Conservation (phyloP, 2,797 vertebrate species). For the Peromyscus nudipes region DNA sequence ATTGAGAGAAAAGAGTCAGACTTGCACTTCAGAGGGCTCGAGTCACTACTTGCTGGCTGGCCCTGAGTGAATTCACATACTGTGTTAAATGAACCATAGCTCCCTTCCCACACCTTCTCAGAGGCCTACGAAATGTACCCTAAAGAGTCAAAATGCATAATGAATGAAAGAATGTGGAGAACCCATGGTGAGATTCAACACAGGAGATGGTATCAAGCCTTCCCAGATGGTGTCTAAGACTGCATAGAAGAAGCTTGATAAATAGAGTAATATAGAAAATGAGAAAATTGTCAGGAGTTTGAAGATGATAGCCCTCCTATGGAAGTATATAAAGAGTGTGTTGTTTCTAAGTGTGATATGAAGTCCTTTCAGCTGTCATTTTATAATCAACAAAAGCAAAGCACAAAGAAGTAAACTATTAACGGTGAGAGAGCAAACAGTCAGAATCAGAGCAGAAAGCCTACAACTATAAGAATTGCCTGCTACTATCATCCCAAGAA, state of each 20-base stretch:
- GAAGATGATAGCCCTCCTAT: neutral
- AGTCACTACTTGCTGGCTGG: neutral
- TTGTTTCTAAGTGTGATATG: neutral
- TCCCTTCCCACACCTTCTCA: accelerated
- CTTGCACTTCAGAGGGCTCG: neutral
- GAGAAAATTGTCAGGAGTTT: neutral
- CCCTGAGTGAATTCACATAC: neutral
- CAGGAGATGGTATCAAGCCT: neutral
- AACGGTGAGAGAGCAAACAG: neutral
- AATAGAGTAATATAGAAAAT: neutral
- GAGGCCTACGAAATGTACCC: neutral
- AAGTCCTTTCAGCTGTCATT: neutral
- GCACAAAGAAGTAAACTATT: neutral
- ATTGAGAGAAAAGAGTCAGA: neutral
- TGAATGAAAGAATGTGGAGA: neutral
- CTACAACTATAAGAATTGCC: neutral
- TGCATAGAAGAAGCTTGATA: neutral
- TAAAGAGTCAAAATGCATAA: neutral
- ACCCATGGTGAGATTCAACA: neutral
- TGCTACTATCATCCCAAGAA: neutral
- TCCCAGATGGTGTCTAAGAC: neutral
- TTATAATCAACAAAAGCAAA: neutral
- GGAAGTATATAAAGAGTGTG: neutral
- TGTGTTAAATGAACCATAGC: neutral
- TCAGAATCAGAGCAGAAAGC: neutral